phyloP scores from a whole-genome alignment of 2,888 invertebrate species.

The Parascotia fuliginaria region DNA sequence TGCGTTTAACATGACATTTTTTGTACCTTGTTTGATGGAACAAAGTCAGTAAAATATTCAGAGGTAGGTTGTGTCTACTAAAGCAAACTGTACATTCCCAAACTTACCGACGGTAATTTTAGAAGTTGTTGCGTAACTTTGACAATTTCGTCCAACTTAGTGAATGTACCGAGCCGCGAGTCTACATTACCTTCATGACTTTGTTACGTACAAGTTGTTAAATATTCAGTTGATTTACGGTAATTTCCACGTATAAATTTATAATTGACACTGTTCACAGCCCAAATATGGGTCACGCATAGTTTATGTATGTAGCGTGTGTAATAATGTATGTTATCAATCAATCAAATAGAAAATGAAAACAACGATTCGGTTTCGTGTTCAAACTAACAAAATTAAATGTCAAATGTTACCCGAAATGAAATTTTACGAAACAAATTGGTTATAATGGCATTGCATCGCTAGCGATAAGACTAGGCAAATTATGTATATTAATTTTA shows the following conservation, averaged over 20 bases:
- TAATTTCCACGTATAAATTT: slow-evolving; percentile 41
- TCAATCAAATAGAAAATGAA: slow-evolving; percentile 24
- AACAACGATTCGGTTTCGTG: slow-evolving; percentile 9
- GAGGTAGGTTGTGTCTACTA: slow-evolving; percentile 9
- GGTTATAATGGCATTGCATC: too few relatives aligned
- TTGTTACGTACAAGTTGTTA: slow-evolving; percentile 13
- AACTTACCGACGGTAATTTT: slow-evolving; percentile 26
- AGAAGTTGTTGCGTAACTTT: slow-evolving; percentile 24
- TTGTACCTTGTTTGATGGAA: slow-evolving; percentile 10
- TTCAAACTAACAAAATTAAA: too few relatives aligned
- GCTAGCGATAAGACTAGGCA: too few relatives aligned
- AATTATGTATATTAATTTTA: background rate
- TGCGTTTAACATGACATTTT: slow-evolving; percentile 6
- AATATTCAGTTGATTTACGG: slow-evolving; percentile 5
- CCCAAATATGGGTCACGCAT: slow-evolving; percentile 44
- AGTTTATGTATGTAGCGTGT: slow-evolving; percentile 1
- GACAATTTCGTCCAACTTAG: slow-evolving; percentile 19
- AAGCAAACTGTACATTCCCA: slow-evolving; percentile 16
- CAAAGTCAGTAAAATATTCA: slow-evolving; percentile 32
- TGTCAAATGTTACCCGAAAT: background rate
- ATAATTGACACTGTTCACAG: slow-evolving; percentile 53
- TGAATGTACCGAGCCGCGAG: slow-evolving; percentile 2
- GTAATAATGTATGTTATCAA: slow-evolving; percentile 10
- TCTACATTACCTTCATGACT: slow-evolving; percentile 13
- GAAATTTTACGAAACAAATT: background rate